Percentiles rank a stretch among this genome's conserved stretches.
Conservation (phyloP, 2,888 invertebrate genomes). For the Tinea semifulvella region DNA sequence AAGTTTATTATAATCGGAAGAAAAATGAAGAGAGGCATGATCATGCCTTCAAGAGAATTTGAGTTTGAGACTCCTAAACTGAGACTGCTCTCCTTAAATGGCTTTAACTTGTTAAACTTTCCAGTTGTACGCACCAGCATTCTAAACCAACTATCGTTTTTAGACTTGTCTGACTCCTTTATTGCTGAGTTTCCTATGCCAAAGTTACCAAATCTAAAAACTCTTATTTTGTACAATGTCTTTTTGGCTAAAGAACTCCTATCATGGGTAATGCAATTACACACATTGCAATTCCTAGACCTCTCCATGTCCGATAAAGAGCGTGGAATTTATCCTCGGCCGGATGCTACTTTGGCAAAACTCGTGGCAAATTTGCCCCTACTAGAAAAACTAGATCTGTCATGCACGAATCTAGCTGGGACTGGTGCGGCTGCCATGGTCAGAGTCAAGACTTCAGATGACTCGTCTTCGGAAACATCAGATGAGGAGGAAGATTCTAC, state of each 20-base stretch:
- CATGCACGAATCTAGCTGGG: constrained; percentile 95
- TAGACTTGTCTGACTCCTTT: constrained; percentile 77
- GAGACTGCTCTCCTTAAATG: constrained; percentile 65
- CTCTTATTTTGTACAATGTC: constrained; percentile 85
- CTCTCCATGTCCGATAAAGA: constrained; percentile 80
- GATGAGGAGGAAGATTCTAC: constrained; percentile 36
- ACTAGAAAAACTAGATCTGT: constrained; percentile 89
- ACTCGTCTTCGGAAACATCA: constrained; percentile 22
- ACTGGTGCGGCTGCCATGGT: constrained; percentile 72
- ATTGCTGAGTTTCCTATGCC: constrained; percentile 71
- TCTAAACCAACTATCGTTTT: constrained; percentile 68
- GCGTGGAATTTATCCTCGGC: constrained; percentile 77
- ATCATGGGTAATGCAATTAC: constrained; percentile 67
- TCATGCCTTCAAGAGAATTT: constrained; percentile 54
- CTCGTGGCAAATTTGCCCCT: constrained; percentile 78
- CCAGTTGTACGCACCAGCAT: constrained; percentile 48
- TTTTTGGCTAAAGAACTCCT: constrained; percentile 70
- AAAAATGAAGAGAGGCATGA: constrained; percentile 18
- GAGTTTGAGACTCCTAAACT: constrained; percentile 69
- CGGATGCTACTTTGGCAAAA: constrained; percentile 75
- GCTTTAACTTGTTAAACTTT: constrained; percentile 51
- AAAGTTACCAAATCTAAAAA: constrained; percentile 74
- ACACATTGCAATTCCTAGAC: constrained; percentile 77
- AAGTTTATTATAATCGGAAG: constrained; percentile 60
- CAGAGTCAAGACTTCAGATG: constrained; percentile 21